Percentiles rank a stretch among this genome's conserved stretches.
phyloP scores from a whole-genome alignment of 2,797 vertebrate genomes.

The Agapornis canus region DNA sequence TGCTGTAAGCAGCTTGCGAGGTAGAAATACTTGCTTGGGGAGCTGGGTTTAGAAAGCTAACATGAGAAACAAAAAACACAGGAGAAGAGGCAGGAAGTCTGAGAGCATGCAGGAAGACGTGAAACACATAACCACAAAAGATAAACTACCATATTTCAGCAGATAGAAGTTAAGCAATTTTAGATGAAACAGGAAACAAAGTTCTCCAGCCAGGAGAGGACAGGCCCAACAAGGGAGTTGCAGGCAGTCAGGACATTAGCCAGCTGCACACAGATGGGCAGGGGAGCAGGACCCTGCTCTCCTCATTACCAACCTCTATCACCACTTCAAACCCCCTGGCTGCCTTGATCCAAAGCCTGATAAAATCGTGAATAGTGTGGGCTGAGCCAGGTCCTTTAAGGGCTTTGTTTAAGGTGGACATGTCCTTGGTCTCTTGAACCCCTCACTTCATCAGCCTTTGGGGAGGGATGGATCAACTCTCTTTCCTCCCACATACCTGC shows the following conservation, averaged over 20 bases:
- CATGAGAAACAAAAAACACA: conserved; percentile 26
- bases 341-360: background rate
- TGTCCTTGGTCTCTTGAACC: background rate
- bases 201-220: background rate
- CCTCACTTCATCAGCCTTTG: background rate
- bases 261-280: background rate
- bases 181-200: conserved; percentile 23
- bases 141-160: background rate
- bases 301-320: background rate
- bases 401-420: fast-evolving
- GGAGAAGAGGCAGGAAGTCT: conserved; percentile 14
- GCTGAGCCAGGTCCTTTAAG: background rate
- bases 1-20: background rate
- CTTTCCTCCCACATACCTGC: background rate
- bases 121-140: conserved; percentile 13
- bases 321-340: background rate
- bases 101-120: conserved; percentile 26
- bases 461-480: background rate
- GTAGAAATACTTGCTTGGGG: conserved; percentile 37
- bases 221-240: background rate
- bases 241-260: background rate
- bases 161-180: conserved; percentile 28
- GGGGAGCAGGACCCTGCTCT: background rate
- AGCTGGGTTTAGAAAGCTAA: background rate
- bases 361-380: background rate